A percentile compares a stretch with the other conserved stretches of the same genome.
Conservation (phyloP, 2,797 vertebrate genomes). For the Picus viridis region DNA sequence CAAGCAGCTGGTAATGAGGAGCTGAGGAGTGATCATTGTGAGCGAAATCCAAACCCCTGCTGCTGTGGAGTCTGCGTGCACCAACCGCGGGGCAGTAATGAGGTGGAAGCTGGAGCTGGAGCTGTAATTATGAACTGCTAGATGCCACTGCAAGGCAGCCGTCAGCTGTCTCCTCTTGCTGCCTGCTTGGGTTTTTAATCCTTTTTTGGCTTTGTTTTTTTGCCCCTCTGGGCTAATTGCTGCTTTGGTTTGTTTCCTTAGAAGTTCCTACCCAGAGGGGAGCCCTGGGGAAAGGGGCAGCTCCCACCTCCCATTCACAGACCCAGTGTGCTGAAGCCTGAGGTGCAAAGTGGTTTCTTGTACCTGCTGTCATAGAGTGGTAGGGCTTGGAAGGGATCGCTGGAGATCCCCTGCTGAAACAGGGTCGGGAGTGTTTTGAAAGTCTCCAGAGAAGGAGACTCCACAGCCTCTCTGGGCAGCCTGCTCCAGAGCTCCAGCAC, state of each 20-base stretch:
- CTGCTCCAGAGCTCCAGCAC: no score
- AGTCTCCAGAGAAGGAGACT: no score
- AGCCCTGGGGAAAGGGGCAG: not conserved
- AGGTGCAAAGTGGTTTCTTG: not conserved
- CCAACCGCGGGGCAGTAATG: constrained; percentile 39
- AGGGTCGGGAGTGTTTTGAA: no score
- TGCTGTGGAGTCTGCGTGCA: not conserved
- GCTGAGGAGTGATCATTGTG: not conserved
- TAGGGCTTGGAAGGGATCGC: no score
- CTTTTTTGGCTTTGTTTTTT: no score
- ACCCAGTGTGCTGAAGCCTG: not conserved
- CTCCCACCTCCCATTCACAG: not conserved
- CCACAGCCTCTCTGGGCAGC: no score
- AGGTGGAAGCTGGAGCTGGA: constrained; percentile 42
- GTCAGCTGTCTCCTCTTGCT: not conserved
- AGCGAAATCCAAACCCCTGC: constrained; percentile 1
- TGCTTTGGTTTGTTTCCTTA: not conserved
- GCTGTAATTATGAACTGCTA: constrained; percentile 37
- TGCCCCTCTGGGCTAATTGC: not conserved
- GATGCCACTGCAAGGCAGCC: not conserved
- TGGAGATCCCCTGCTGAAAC: no score
- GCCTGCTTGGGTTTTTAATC: no score
- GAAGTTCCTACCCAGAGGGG: not conserved
- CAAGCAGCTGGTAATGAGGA: not conserved
- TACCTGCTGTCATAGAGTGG: not conserved